These are phyloP conservation scores for Schlechtendalia chinensis DNA, from an alignment of 1,140 invertebrate species.

Conservation along the genomic window DNA sequence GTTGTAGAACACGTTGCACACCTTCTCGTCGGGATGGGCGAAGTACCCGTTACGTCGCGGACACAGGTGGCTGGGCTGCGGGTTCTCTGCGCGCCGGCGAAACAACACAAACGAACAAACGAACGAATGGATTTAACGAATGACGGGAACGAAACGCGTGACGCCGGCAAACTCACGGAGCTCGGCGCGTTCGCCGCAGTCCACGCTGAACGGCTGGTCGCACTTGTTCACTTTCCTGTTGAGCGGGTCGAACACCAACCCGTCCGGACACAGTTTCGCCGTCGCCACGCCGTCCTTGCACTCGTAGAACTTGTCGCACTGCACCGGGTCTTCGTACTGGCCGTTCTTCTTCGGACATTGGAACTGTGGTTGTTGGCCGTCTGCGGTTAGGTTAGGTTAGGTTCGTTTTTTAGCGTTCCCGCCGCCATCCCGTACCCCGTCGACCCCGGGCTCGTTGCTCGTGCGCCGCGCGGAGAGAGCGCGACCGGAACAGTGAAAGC, in stretches of 20 bases:
- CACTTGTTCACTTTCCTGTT: constrained; percentile 85
- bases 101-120: too few relatives aligned
- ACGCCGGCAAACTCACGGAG: constrained; percentile 70
- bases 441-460: too few relatives aligned
- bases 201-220: constrained; percentile 85
- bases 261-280: constrained; percentile 79
- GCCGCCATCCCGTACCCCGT: too few relatives aligned
- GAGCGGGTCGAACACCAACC: constrained; percentile 78
- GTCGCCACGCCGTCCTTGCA: constrained; percentile 71
- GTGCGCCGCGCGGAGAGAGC: too few relatives aligned
- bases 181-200: constrained; percentile 79
- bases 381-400: too few relatives aligned
- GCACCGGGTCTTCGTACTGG: constrained; percentile 72
- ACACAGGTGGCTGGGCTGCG: constrained; percentile 70
- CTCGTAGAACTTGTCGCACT: constrained; percentile 84
- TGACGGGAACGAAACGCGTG: too few relatives aligned
- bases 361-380: constrained; percentile 59
- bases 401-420: too few relatives aligned
- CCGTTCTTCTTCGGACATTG: constrained; percentile 76
- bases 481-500: too few relatives aligned
- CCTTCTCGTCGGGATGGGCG: constrained; percentile 74
- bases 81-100: constrained; percentile 64
- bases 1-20: constrained; percentile 85
- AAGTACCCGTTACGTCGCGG: constrained; percentile 85
- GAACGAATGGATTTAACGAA: too few relatives aligned